These are phyloP conservation scores for Phymorhynchus buccinoides DNA, from an alignment of 1,140 invertebrate genomes.

Conservation along the genomic window DNA sequence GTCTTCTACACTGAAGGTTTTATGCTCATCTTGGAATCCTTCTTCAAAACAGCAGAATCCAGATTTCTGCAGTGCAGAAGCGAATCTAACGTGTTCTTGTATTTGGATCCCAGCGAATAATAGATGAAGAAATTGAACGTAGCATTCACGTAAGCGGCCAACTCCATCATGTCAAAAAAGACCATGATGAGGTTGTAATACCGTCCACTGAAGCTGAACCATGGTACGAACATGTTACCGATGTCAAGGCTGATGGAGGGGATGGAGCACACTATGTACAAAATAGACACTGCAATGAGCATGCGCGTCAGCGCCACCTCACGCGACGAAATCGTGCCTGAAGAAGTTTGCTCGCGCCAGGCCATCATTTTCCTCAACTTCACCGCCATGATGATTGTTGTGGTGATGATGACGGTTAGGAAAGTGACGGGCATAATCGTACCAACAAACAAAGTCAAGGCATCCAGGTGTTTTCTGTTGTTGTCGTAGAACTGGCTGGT, in stretches of 20 bases:
- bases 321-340: background rate
- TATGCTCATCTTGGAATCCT: no score
- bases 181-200: background rate
- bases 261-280: slow-evolving; percentile 4
- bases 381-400: background rate
- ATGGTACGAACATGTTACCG: background rate
- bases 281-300: background rate
- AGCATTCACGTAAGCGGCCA: background rate
- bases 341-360: background rate
- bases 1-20: no score
- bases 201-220: background rate
- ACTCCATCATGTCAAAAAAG: background rate
- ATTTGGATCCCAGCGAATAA: slow-evolving; percentile 8
- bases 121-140: slow-evolving; percentile 33
- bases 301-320: slow-evolving; percentile 28
- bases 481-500: background rate
- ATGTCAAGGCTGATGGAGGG: background rate
- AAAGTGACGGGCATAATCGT: background rate
- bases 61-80: background rate
- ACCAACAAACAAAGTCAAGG: background rate
- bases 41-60: no score
- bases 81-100: background rate
- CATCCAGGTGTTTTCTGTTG: background rate
- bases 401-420: background rate
- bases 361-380: background rate